Base-by-base conservation (phyloP, 2,113 vertebrate genomes). In the Platysternon megacephalum region DNA sequence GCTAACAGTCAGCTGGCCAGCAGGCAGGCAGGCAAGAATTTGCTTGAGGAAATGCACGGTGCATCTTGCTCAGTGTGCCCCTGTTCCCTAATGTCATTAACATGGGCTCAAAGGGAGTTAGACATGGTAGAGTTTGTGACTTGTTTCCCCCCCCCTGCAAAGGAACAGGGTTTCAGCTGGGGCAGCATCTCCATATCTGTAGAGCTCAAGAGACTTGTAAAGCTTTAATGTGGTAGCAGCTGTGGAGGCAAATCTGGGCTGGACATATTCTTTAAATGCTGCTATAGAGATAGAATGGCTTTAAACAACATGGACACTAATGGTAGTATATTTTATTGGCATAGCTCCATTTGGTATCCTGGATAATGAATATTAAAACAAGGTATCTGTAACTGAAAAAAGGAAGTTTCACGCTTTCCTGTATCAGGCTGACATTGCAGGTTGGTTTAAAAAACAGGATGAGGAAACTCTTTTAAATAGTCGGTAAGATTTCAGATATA, bases 401-500 rank as follows among this genome's bases (percentile, higher is more conserved):
- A 87, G 84, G 82, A 95, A 90, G 39, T 42, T 56, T 58, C n/a
- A 84, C 0, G 55, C 90, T 89, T 96, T 39, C 51, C 56, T 83
- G 49, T 79, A 29, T 21, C 29, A 13, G 74, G 26, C 12, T 21
- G 19, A 16, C 82, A 81, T 21, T 74, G 13, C 13, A 90, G 24
- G 2, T 65, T 78, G 42, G 87, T 44, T 61, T 35, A 32, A 11
- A 42, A 93, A 28, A 1, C 14, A 86, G 83, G 82, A 88, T 58
- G 65, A 94, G 39, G 32, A 96, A 86, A 8, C 21, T 88, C 79
- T 39, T 89, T 89, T 81, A 81, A 83, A 89, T 89, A 65, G 5
- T 42, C 79, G 65, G 24, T 92, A 94, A 91, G 3, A 12, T 42
- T 92, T 4, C 4, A 65, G 16, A 53, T 48, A 85, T 6, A 7